Evolutionary conservation across 2,797 vertebrate species (phyloP).

Genomic region (Cossypha heuglini): DNA sequence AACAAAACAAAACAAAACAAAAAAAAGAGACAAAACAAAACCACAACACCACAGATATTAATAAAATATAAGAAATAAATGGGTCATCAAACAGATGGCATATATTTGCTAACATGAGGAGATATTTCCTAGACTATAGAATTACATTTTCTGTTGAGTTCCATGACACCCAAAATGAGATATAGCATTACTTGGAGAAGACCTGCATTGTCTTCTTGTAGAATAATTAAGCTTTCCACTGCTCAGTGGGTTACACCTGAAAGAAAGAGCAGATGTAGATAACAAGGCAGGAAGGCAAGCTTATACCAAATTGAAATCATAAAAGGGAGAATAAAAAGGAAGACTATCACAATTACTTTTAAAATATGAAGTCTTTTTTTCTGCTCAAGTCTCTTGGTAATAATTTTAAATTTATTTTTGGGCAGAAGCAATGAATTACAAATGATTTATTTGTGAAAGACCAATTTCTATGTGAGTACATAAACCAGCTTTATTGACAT

Average conservation of each 20-base stretch:
- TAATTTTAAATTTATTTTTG: neutral
- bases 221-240: conserved; percentile 24
- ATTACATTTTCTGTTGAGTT: neutral
- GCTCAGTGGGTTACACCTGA: neutral
- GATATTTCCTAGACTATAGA: neutral
- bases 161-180: neutral
- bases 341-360: neutral
- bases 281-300: neutral
- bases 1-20: neutral
- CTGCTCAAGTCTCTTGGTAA: neutral
- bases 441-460: neutral
- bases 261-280: neutral
- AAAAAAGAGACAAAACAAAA: neutral
- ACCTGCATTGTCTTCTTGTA: neutral
- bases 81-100: neutral
- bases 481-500: neutral
- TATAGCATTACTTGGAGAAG: neutral
- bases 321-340: neutral
- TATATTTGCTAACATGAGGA: neutral
- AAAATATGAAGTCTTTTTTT: neutral
- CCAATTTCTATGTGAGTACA: neutral
- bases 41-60: neutral
- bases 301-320: conserved; percentile 2
- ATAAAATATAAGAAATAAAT: neutral
- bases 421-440: neutral